phyloP scores from a whole-genome alignment of 1,140 invertebrate genomes.

The Asbolus verrucosus region DNA sequence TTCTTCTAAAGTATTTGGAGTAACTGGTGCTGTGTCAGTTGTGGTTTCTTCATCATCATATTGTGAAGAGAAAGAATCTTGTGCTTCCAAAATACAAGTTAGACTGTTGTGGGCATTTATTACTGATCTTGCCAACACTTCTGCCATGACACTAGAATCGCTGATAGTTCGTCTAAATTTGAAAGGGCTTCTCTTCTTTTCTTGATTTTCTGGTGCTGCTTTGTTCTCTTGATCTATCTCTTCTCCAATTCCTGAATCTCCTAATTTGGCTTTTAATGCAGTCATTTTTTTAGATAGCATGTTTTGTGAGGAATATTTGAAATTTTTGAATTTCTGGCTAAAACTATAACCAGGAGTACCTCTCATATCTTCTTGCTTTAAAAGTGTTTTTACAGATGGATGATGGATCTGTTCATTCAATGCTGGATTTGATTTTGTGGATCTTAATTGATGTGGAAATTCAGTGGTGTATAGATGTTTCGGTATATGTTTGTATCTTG shows the following conservation, averaged over 20 bases:
- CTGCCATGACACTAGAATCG: slow-evolving; percentile 73
- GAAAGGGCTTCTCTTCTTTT: slow-evolving; percentile 64
- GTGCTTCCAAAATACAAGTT: slow-evolving; percentile 60
- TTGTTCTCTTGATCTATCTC: slow-evolving; percentile 60
- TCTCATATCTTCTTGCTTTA: slow-evolving; percentile 71
- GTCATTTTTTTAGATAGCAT: slow-evolving; percentile 68
- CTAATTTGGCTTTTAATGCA: slow-evolving; percentile 64
- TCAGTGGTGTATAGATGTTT: slow-evolving; percentile 47
- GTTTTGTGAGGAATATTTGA: slow-evolving; percentile 69
- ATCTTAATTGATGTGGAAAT: slow-evolving; percentile 21
- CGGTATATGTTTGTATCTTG: slow-evolving; percentile 43
- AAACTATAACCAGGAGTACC: slow-evolving; percentile 67
- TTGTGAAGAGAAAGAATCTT: slow-evolving; percentile 50
- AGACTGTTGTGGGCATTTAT: slow-evolving; percentile 72
- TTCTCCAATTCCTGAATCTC: slow-evolving; percentile 62
- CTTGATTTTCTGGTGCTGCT: slow-evolving; percentile 44
- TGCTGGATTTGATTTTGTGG: slow-evolving; percentile 48
- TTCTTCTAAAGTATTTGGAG: slow-evolving; percentile 37
- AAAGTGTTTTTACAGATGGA: slow-evolving; percentile 65
- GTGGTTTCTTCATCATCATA: slow-evolving; percentile 43
- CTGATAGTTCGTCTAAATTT: slow-evolving; percentile 69
- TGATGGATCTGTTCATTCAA: slow-evolving; percentile 57
- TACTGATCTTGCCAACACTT: slow-evolving; percentile 73
- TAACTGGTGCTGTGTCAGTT: slow-evolving; percentile 3
- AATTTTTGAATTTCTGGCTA: slow-evolving; percentile 68